These are phyloP conservation scores for Leptinotarsa peninsularis DNA, from an alignment of 2,888 invertebrate species.

Conservation along the genomic window DNA sequence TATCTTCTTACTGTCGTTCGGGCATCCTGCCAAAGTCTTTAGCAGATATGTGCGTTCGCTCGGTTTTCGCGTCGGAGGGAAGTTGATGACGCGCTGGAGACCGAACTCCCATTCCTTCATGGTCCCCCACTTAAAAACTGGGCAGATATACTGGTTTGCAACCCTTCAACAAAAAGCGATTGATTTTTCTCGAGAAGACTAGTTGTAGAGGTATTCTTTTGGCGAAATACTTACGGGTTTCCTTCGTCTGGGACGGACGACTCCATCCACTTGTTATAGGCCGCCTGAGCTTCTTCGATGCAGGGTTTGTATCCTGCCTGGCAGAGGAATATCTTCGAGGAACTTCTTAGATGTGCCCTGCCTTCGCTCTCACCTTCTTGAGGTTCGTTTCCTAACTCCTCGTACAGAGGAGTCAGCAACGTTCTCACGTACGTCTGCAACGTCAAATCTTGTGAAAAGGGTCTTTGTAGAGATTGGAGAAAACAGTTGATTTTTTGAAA, in stretches of 20 bases:
- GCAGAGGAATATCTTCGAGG: constrained; percentile 80
- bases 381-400: constrained; percentile 72
- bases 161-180: constrained; percentile 69
- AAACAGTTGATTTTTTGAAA: too few relatives aligned
- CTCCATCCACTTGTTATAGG: constrained; percentile 82
- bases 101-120: constrained; percentile 87
- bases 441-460: not conserved
- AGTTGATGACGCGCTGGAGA: constrained; percentile 79
- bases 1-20: constrained; percentile 78
- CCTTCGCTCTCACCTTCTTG: constrained; percentile 74
- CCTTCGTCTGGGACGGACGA: constrained; percentile 80
- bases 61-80: constrained; percentile 77
- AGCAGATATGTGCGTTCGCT: constrained; percentile 82
- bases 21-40: constrained; percentile 84
- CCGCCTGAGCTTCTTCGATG: constrained; percentile 78
- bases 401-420: constrained; percentile 78
- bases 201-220: not conserved
- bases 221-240: constrained; percentile 76
- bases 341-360: constrained; percentile 75
- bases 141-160: constrained; percentile 81
- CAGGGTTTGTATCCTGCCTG: constrained; percentile 83
- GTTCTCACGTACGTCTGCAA: constrained; percentile 76
- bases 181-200: not conserved
- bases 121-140: constrained; percentile 86
- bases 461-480: too few relatives aligned